Evolutionary conservation across 1,140 invertebrate genomes (phyloP), one percentile per base, ranked within the genome.

Genomic region (Steinernema feltiae): DNA sequence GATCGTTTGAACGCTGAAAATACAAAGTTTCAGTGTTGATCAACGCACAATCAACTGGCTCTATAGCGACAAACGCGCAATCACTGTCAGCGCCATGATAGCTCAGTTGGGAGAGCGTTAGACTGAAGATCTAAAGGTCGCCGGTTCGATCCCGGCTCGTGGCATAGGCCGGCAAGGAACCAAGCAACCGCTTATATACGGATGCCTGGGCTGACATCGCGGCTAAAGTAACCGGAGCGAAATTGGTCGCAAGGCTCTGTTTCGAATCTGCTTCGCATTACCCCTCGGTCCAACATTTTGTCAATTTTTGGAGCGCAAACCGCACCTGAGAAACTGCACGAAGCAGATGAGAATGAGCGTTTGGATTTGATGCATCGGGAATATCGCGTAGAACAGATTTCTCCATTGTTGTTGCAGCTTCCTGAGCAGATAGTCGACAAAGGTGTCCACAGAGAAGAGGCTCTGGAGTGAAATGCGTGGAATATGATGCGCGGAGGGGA

Each of bases 61-160:
- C 35, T 41, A 41, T 41, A 41, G 35, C 35, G 35, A 7, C 35
- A 41, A n/a, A n/a, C n/a, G n/a, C n/a, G n/a, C 35, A 7, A 41
- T 41, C 35, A 18, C 35, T 41, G 7, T 41, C 35, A 18, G 12
- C 53, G 76, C 76, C 76, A 71, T 73, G 76, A 78, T 78, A 78
- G 78, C 78, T 79, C 78, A 79, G 78, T 79, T 81, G 80, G 80
- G 78, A 87, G 86, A 87, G 87, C 87, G 87, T 87, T 87, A 85
- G 87, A 87, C 87, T 88, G 87, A 87, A 87, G 86, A 88, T 87
- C 86, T 85, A 87, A 86, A 87, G 85, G 87, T 87, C 87, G 82
- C 87, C 82, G 86, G 87, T 87, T 88, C 87, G 86, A 88, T 84
- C 86, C 87, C 53, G 53, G 53, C 53, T 63, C 53, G 53, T 63